These are phyloP conservation scores for Dipus sagitta DNA, from an alignment of 2,797 vertebrate species.

Conservation along the genomic window DNA sequence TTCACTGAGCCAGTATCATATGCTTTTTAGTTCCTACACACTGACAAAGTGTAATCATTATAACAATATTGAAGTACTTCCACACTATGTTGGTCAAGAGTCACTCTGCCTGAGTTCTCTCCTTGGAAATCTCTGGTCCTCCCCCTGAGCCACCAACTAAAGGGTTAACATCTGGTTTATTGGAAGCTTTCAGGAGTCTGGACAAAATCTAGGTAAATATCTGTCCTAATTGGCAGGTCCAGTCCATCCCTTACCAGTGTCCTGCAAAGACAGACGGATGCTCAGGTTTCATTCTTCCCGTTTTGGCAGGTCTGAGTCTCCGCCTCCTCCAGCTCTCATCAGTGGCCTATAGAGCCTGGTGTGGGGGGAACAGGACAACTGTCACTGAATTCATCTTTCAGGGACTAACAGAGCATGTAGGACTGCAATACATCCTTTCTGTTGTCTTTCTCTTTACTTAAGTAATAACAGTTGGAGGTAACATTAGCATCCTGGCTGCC, in stretches of 20 bases:
- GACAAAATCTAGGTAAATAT: background rate
- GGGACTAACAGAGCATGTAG: conserved; percentile 56
- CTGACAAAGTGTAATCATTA: background rate
- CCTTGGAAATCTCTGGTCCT: background rate
- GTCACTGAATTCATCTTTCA: conserved; percentile 54
- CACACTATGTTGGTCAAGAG: background rate
- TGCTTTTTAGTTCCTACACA: background rate
- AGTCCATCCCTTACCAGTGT: background rate
- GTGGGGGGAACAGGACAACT: background rate
- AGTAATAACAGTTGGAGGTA: conserved; percentile 52
- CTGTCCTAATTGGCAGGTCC: background rate
- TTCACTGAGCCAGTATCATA: background rate
- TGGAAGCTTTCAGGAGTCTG: background rate
- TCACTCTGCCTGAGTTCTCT: background rate
- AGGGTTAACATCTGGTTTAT: background rate
- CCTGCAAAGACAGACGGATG: background rate
- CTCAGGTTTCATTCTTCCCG: background rate
- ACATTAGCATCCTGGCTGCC: conserved; percentile 72
- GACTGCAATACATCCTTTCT: conserved; percentile 60
- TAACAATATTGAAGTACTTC: background rate
- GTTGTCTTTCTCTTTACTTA: conserved; percentile 71
- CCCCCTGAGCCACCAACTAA: background rate
- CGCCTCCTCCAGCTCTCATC: background rate
- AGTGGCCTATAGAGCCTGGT: conserved; percentile 35
- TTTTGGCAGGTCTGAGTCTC: background rate